phyloP scores from a whole-genome alignment of 2,797 vertebrate genomes.

The Phrynocephalus vlangalii region DNA sequence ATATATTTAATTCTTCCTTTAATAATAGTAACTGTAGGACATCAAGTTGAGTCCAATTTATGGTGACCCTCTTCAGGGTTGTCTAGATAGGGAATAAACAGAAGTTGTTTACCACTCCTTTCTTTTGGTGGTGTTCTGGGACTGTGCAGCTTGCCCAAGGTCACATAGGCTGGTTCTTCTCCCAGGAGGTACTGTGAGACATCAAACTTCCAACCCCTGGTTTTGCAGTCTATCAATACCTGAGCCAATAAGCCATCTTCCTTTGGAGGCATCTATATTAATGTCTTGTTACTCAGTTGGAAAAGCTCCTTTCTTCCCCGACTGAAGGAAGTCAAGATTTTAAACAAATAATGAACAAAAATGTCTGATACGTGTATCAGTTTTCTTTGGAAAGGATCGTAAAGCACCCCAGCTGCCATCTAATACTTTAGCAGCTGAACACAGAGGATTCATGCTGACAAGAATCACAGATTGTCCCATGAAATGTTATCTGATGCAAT shows the following conservation, averaged over 20 bases:
- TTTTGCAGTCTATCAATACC: no score
- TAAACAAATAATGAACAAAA: conserved; percentile 19
- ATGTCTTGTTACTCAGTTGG: background rate
- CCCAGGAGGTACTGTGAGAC: no score
- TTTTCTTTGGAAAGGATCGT: conserved; percentile 47
- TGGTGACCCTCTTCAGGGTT: no score
- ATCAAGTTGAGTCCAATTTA: no score
- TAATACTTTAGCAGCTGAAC: conserved; percentile 12
- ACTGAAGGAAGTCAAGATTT: conserved; percentile 26
- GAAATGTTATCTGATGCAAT: conserved; percentile 5
- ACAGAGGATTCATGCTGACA: conserved; percentile 22
- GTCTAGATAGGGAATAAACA: no score
- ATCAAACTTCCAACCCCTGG: no score
- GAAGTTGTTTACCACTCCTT: no score
- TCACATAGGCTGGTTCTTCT: no score
- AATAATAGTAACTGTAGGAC: no score
- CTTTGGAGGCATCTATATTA: background rate
- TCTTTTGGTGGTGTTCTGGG: no score
- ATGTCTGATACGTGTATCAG: conserved; percentile 21
- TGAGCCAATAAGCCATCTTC: background rate
- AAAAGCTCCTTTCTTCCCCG: background rate
- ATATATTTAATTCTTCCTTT: background rate
- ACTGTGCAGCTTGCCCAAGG: no score
- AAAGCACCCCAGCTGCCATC: conserved; percentile 14
- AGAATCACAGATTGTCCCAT: conserved; percentile 20